Conservation (phyloP, 2,797 vertebrate genomes). For the Antrozous pallidus region DNA sequence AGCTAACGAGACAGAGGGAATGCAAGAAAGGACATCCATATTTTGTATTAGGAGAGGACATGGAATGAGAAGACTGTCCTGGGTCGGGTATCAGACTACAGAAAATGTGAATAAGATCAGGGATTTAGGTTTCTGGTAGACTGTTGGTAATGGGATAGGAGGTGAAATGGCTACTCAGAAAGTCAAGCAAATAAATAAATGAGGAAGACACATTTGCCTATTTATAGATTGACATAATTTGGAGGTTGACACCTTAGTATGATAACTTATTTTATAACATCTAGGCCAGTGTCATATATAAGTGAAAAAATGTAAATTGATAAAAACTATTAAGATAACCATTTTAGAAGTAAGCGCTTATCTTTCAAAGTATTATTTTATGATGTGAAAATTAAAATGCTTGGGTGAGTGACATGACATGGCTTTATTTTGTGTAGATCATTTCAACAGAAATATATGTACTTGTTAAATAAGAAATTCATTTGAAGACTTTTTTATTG, state of each 20-base stretch:
- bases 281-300: neutral
- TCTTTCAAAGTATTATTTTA: neutral
- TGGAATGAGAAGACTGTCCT: neutral
- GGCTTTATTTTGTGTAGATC: neutral
- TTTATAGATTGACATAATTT: neutral
- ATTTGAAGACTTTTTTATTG: neutral
- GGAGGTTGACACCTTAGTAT: neutral
- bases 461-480: conserved; percentile 22
- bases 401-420: neutral
- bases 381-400: neutral
- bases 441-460: neutral
- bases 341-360: neutral
- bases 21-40: neutral
- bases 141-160: neutral
- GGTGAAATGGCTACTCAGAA: neutral
- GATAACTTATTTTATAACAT: neutral
- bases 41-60: neutral
- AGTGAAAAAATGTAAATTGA: neutral
- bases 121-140: neutral
- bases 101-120: neutral
- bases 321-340: neutral
- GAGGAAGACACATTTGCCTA: neutral
- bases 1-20: neutral
- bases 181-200: neutral
- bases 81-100: neutral